These are phyloP conservation scores for Netelia virgata DNA, from an alignment of 2,888 invertebrate species.

Conservation along the genomic window DNA sequence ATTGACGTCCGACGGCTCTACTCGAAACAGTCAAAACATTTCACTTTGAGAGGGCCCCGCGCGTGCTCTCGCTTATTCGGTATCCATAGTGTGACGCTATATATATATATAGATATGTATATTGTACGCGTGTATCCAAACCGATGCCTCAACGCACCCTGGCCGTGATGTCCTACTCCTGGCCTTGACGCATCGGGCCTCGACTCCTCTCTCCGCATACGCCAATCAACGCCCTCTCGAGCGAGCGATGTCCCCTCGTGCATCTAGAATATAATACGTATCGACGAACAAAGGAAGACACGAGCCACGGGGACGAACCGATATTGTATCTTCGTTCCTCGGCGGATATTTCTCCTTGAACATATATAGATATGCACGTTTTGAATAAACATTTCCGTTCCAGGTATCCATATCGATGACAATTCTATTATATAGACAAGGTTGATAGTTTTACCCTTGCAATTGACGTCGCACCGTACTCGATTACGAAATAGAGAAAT, in stretches of 20 bases:
- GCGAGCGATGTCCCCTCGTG: constrained; percentile 38
- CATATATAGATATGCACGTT: constrained; percentile 29
- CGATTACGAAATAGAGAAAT: background rate
- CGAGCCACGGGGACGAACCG: constrained; percentile 15
- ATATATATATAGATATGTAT: background rate
- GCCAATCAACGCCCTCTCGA: constrained; percentile 74
- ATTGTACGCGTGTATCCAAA: background rate
- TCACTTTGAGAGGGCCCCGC: constrained; percentile 66
- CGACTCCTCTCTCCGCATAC: constrained; percentile 61
- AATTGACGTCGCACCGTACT: background rate
- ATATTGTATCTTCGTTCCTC: constrained; percentile 45
- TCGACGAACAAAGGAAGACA: constrained; percentile 58
- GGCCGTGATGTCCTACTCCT: constrained; percentile 68
- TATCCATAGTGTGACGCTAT: background rate
- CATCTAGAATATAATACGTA: constrained; percentile 37
- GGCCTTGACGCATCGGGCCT: constrained; percentile 78
- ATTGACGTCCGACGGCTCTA: constrained; percentile 81
- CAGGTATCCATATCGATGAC: constrained; percentile 29
- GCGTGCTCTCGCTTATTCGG: background rate
- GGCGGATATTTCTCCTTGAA: constrained; percentile 44
- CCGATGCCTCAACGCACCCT: constrained; percentile 65
- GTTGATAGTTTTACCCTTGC: background rate
- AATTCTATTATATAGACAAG: constrained; percentile 20
- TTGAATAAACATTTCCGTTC: constrained; percentile 41
- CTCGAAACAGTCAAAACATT: constrained; percentile 83